phyloP scores from a whole-genome alignment of 1,140 invertebrate genomes.

The Panagrolaimus sp. region DNA sequence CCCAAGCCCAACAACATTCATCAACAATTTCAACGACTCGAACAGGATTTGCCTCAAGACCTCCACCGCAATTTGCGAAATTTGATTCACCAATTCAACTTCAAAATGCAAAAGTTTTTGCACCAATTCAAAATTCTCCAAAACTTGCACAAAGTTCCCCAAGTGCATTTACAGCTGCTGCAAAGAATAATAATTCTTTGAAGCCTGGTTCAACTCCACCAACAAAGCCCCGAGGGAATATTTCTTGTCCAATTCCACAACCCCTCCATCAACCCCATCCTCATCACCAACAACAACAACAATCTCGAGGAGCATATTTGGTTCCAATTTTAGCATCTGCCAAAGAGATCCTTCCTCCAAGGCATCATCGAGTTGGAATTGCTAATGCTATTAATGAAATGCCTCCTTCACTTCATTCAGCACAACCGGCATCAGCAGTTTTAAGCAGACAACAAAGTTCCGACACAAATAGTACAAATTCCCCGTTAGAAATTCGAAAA shows the following conservation, averaged over 20 bases:
- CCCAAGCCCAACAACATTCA: neutral
- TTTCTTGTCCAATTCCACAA: too few relatives aligned
- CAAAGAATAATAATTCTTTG: too few relatives aligned
- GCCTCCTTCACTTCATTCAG: too few relatives aligned
- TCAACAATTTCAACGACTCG: conserved; percentile 2
- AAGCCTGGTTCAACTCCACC: conserved; percentile 8
- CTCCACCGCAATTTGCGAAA: conserved; percentile 10
- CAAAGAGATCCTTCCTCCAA: neutral
- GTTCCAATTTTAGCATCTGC: conserved; percentile 11
- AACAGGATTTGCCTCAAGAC: neutral
- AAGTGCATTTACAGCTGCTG: neutral
- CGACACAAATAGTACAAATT: neutral
- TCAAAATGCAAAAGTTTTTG: conserved; percentile 17
- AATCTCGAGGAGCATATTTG: neutral
- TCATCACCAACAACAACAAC: neutral
- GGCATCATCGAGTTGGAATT: too few relatives aligned
- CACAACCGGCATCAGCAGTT: too few relatives aligned
- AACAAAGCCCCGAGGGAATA: neutral
- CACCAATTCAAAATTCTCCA: neutral
- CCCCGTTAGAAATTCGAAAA: neutral
- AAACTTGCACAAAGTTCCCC: neutral
- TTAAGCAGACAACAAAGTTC: too few relatives aligned
- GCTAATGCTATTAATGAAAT: too few relatives aligned
- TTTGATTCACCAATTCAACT: conserved; percentile 6
- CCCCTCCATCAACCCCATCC: neutral